Conservation (phyloP, 2,888 invertebrate genomes). For the Poecilobothrus nobilitatus region DNA sequence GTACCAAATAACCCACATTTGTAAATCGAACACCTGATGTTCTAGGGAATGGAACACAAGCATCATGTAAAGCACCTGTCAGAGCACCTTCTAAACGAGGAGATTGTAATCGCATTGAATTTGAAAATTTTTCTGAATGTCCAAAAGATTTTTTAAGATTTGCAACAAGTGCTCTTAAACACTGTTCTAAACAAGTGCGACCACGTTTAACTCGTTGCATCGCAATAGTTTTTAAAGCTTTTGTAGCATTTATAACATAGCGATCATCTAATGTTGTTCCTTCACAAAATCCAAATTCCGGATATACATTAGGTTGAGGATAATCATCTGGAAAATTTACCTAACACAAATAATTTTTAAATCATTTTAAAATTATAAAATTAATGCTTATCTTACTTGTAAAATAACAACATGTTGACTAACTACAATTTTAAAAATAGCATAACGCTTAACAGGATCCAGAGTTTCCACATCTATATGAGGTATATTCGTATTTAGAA, state of each 20-base stretch:
- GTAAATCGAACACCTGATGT: slow-evolving; percentile 92
- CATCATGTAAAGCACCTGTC: slow-evolving; percentile 49
- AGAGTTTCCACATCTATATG: slow-evolving; percentile 55
- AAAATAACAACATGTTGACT: slow-evolving; percentile 46
- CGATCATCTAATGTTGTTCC: slow-evolving; percentile 62
- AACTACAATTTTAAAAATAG: slow-evolving; percentile 41
- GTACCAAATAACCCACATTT: slow-evolving; percentile 74
- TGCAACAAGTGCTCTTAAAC: slow-evolving; percentile 62
- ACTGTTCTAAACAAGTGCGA: slow-evolving; percentile 79
- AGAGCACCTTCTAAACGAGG: slow-evolving; percentile 42
- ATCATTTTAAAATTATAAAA: neutral
- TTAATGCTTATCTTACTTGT: slow-evolving; percentile 36
- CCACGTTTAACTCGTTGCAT: slow-evolving; percentile 76
- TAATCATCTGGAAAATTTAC: slow-evolving; percentile 65
- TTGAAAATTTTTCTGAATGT: slow-evolving; percentile 33
- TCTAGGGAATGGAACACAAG: slow-evolving; percentile 86
- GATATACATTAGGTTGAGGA: slow-evolving; percentile 58
- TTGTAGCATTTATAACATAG: slow-evolving; percentile 64
- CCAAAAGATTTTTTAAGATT: slow-evolving; percentile 49
- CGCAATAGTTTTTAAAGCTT: slow-evolving; percentile 71
- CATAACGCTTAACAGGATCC: slow-evolving; percentile 48
- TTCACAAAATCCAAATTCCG: slow-evolving; percentile 58
- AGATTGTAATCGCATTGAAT: slow-evolving; percentile 40
- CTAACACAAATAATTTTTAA: slow-evolving; percentile 32
- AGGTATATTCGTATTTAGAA: slow-evolving; percentile 65